phyloP scores from a whole-genome alignment of 2,888 invertebrate genomes.

The Nipponacmea schrenckii region DNA sequence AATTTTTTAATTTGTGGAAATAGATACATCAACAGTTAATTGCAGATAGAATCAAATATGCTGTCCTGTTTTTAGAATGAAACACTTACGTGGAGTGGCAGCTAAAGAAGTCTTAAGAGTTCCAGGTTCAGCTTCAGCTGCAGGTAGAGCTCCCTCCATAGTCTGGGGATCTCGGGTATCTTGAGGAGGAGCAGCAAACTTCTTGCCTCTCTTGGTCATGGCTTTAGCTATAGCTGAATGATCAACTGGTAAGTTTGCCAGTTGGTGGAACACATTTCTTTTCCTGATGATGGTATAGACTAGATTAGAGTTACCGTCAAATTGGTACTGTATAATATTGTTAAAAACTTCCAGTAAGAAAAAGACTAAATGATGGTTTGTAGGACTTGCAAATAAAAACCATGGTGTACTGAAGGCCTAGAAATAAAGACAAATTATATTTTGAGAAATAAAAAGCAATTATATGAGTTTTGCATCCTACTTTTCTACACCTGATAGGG shows the following conservation, averaged over 20 bases:
- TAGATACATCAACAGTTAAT: too few relatives aligned
- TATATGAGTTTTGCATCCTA: too few relatives aligned
- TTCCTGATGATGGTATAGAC: slow-evolving; percentile 99
- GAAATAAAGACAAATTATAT: slow-evolving; percentile 22
- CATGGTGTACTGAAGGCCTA: slow-evolving; percentile 97
- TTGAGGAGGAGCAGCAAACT: slow-evolving; percentile 47
- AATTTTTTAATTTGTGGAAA: too few relatives aligned
- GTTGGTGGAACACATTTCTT: slow-evolving; percentile 94
- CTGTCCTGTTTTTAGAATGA: too few relatives aligned
- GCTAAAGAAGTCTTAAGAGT: slow-evolving; percentile 89
- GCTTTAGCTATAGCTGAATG: slow-evolving; percentile 86
- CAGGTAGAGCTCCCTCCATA: slow-evolving; percentile 67
- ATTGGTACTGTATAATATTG: slow-evolving; percentile 99
- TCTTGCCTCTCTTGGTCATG: slow-evolving; percentile 68
- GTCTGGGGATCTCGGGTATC: slow-evolving; percentile 55
- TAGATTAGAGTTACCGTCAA: slow-evolving; percentile 98
- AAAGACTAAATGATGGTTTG: slow-evolving; percentile 98
- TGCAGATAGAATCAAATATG: too few relatives aligned
- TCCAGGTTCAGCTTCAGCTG: slow-evolving; percentile 72
- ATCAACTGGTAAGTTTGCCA: slow-evolving; percentile 97
- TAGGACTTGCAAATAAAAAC: slow-evolving; percentile 96
- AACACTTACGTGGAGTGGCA: slow-evolving; percentile 82
- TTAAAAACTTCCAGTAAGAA: slow-evolving; percentile 99
- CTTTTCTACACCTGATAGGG: too few relatives aligned
- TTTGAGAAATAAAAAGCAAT: background rate